Evolutionary conservation across 2,797 vertebrate genomes (phyloP).

Genomic region (Poeciliopsis gracilis): DNA sequence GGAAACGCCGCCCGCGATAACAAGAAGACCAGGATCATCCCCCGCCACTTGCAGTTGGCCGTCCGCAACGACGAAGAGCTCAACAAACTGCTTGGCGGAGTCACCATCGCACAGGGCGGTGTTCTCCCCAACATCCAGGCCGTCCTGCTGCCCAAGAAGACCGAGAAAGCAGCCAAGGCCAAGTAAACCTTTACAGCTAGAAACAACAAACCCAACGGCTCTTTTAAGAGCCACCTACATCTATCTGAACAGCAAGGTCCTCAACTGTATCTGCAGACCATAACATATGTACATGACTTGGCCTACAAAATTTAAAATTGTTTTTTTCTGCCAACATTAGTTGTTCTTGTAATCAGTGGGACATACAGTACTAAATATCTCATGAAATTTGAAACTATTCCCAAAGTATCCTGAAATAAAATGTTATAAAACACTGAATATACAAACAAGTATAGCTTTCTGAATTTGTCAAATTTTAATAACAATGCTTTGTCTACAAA

Average conservation of each 20-base stretch:
- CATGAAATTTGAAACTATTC: too few relatives aligned
- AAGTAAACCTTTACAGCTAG: not conserved
- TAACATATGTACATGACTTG: too few relatives aligned
- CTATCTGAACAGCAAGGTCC: not conserved
- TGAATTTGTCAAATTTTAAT: too few relatives aligned
- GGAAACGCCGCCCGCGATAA: conserved; percentile 4
- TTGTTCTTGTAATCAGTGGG: too few relatives aligned
- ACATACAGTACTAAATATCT: too few relatives aligned
- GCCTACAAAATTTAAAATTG: too few relatives aligned
- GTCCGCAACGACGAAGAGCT: not conserved
- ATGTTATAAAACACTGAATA: too few relatives aligned
- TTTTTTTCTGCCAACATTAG: too few relatives aligned
- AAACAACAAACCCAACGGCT: conserved; percentile 33
- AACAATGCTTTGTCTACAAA: too few relatives aligned
- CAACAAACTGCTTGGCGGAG: not conserved
- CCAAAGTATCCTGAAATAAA: too few relatives aligned
- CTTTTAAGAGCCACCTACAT: conserved; percentile 59
- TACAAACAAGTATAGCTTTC: too few relatives aligned
- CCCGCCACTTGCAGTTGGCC: conserved; percentile 9
- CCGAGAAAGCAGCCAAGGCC: not conserved
- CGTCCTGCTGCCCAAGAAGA: conserved; percentile 3
- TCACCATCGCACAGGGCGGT: not conserved
- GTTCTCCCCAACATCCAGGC: conserved; percentile 5
- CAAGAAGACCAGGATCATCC: conserved; percentile 12
- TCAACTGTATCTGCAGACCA: too few relatives aligned